Percentiles rank a stretch among this genome's conserved stretches.
These are phyloP conservation scores for Gerosis bhagava DNA, from an alignment of 2,888 invertebrate genomes.

Conservation along the genomic window DNA sequence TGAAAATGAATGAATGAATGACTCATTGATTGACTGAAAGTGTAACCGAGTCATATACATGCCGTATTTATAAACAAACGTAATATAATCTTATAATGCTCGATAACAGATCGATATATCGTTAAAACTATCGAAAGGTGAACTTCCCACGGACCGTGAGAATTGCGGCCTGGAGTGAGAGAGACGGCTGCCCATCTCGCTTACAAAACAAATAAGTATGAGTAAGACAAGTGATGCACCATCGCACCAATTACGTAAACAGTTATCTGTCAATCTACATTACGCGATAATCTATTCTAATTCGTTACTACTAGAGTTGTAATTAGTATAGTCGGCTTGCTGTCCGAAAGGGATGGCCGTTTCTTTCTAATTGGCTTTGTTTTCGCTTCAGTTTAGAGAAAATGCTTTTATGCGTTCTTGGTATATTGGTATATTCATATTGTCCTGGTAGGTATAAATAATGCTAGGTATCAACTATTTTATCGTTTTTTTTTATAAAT, in stretches of 20 bases:
- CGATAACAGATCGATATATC: conserved; percentile 48
- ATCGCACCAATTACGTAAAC: conserved; percentile 40
- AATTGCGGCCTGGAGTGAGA: conserved; percentile 36
- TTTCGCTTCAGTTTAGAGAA: conserved; percentile 12
- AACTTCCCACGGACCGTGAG: conserved; percentile 56
- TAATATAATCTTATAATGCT: conserved; percentile 37
- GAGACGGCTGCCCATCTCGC: conserved; percentile 21
- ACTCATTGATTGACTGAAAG: too few relatives aligned
- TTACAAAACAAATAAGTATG: conserved; percentile 21
- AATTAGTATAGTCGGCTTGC: conserved; percentile 12
- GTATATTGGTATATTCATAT: too few relatives aligned
- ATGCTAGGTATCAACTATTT: too few relatives aligned
- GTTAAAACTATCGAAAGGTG: conserved; percentile 46
- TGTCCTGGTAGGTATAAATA: conserved; percentile 11
- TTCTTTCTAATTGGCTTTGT: conserved; percentile 15
- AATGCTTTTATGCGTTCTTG: too few relatives aligned
- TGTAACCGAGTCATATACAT: too few relatives aligned
- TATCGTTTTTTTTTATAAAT: too few relatives aligned
- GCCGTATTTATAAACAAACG: conserved; percentile 23
- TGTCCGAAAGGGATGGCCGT: neutral
- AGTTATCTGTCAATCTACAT: conserved; percentile 29
- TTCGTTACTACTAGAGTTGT: conserved; percentile 17
- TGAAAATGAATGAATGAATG: too few relatives aligned
- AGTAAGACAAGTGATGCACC: conserved; percentile 28
- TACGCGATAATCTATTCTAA: conserved; percentile 17